Evolutionary conservation across 2,797 vertebrate genomes (phyloP), one percentile per base, ranked within the genome.

Genomic region (Lepilemur septentrionalis): DNA sequence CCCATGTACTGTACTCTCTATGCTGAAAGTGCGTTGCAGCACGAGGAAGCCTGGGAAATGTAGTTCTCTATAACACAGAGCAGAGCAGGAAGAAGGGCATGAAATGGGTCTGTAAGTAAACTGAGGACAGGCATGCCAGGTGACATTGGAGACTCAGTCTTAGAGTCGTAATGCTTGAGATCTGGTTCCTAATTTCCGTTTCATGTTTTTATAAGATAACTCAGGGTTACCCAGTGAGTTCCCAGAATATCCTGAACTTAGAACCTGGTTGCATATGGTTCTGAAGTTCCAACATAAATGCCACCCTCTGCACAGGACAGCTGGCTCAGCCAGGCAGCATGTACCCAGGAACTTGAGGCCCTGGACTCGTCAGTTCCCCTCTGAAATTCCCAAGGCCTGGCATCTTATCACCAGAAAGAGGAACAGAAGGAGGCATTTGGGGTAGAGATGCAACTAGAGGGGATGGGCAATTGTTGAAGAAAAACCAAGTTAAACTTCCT

Each of bases 171-270:
- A 48, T 48, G 32, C 23, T 59, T 80, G n/a, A 50, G 32, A 70
- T 90, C 41, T 59, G 12, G 5, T 10, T 81, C 61, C 59, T 30
- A 83, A 61, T 83, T 86, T 87, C 35, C 52, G 22, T 14, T 78
- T 63, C 41, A 52, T 30, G 61, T 46, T 76, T 79, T 94, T 70
- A 89, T 65, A 95, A 73, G 52, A 57, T 35, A 92, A 70, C 30
- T 91, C 83, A 50, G 15, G 23, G 22, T 61, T 92, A 78, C 2
- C 25, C 67, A 89, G 28, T 43, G 25, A 57, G 23, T 78, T 72
- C 52, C 86, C 73, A 76, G 67, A 70, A 61, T 78, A 57, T 92
- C 69, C 80, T 78, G 46, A 95, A 89, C 72, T 89, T 73, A 82
- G 48, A 72, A 86, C 41, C 41, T 94, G 46, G 82, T 52, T 72